Percentiles rank a stretch among this genome's conserved stretches.
Conservation (phyloP, 1,140 invertebrate species). For the Neodiprion fabricii region DNA sequence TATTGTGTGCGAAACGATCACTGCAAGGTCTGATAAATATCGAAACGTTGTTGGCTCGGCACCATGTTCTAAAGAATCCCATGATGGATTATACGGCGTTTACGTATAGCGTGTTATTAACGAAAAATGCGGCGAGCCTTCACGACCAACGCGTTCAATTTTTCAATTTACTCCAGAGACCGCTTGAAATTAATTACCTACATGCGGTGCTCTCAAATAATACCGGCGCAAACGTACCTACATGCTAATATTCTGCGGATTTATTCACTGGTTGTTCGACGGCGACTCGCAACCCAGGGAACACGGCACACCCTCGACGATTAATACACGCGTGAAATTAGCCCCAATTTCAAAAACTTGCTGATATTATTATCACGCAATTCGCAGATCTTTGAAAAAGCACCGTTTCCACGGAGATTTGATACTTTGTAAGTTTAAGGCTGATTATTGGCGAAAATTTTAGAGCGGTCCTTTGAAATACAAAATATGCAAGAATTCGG, state of each 20-base stretch:
- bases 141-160: background rate
- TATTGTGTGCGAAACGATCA: no score
- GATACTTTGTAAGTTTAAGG: no score
- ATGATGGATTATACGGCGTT: background rate
- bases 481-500: no score
- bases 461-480: no score
- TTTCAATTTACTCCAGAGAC: background rate
- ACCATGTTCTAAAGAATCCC: background rate
- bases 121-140: background rate
- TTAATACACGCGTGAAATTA: background rate
- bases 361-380: background rate
- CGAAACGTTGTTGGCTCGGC: no score
- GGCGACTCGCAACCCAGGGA: background rate
- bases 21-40: no score
- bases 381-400: background rate
- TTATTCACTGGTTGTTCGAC: constrained; percentile 1
- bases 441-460: no score
- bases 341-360: background rate
- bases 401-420: no score
- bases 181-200: constrained; percentile 3
- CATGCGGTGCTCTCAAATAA: background rate
- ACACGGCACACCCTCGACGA: background rate
- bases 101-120: no score
- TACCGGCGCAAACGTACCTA: background rate
- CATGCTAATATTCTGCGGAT: background rate